Base-by-base conservation (phyloP, 2,888 invertebrate genomes). In the Mystacides longicornis region DNA sequence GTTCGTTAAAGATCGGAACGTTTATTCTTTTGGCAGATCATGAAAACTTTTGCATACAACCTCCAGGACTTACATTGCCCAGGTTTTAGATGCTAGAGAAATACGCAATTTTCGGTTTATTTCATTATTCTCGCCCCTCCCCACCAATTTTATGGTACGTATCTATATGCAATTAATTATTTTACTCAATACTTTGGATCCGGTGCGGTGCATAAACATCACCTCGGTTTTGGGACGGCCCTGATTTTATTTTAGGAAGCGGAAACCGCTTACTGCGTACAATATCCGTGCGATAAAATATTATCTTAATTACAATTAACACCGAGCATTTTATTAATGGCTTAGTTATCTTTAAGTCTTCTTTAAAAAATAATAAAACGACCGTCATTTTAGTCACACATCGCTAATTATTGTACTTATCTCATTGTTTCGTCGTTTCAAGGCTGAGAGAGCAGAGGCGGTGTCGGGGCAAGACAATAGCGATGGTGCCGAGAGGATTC, bases 401-500 rank as follows among this genome's bases (percentile, higher is more conserved):
- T 37, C 37, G 37, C 37, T 37, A 37, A 37, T 37, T 37, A 14
- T 4, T 16, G 14, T 16, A 3, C 14, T 37, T 37, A n/a, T n/a
- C n/a, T n/a, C n/a, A n/a, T 37, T 37, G 37, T 37, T 37, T 37
- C 16, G 14, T 14, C 16, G n/a, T 37, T 37, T 37, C 7, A 37
- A 37, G 37, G 37, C 16, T 37, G 16, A 37, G 37, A 3, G 37
- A 37, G 16, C n/a, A n/a, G n/a, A n/a, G n/a, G n/a, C n/a, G n/a
- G n/a, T n/a, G n/a, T n/a, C n/a, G n/a, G n/a, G n/a, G n/a, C n/a
- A 14, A 37, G 3, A 37, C 4, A 37, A 37, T 37, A 37, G 16
- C 14, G 37, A 61, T 61, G 61, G 55, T 59, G 49, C 59, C 61
- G 19, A 57, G 61, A 57, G 57, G 61, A 54, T 22, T 48, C 18